Conservation (phyloP, 2,797 vertebrate species). For the Taenioides sp. region DNA sequence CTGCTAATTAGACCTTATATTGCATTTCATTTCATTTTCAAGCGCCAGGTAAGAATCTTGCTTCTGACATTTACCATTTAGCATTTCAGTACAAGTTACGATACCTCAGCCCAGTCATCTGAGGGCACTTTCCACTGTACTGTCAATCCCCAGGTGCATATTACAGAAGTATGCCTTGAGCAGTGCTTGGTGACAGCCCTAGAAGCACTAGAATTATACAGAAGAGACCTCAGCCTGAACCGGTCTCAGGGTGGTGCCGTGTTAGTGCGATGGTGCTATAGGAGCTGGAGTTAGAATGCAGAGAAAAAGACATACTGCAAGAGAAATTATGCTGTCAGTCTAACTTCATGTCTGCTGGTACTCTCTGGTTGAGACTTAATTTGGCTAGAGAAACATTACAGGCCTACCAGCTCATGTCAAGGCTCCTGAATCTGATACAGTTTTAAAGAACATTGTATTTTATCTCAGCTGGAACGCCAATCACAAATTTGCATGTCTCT, state of each 20-base stretch:
- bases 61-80: not conserved
- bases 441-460: not conserved
- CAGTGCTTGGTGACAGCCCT: constrained; percentile 3
- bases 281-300: not conserved
- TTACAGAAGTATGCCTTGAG: not conserved
- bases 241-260: not conserved
- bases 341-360: not conserved
- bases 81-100: not conserved
- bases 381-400: constrained; percentile 1
- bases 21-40: not conserved
- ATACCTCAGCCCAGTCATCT: not conserved
- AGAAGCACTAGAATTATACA: not conserved
- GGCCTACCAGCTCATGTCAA: not conserved
- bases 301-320: not conserved
- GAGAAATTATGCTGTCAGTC: constrained; percentile 4
- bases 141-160: not conserved
- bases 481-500: not conserved
- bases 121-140: not conserved
- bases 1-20: not conserved
- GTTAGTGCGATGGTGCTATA: not conserved
- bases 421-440: not conserved
- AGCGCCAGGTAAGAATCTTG: not conserved
- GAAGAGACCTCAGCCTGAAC: constrained; percentile 12
- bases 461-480: not conserved
- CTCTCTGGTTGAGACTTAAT: not conserved